A percentile compares a stretch with the other conserved stretches of the same genome.
These are phyloP conservation scores for Menura novaehollandiae DNA, from an alignment of 2,113 vertebrate genomes.

Conservation along the genomic window DNA sequence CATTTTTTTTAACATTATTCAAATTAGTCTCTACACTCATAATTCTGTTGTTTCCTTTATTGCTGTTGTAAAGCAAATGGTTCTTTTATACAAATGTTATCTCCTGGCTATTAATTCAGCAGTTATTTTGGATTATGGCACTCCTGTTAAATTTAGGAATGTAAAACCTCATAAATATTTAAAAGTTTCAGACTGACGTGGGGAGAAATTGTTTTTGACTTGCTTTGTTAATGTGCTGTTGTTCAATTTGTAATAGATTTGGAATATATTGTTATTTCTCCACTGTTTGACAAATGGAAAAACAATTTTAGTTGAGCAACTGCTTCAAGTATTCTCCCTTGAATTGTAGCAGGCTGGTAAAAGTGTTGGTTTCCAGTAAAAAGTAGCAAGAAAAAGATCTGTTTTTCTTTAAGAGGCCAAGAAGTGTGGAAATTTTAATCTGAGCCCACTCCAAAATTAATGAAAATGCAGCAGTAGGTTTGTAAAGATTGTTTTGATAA, in stretches of 20 bases:
- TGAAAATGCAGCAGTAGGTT: background rate
- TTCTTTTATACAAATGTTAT: slow-evolving; percentile 80
- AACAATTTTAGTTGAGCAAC: slow-evolving; percentile 1
- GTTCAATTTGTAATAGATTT: slow-evolving; percentile 45
- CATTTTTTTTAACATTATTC: slow-evolving; percentile 73
- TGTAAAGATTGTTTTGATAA: background rate
- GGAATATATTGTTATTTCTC: slow-evolving; percentile 21
- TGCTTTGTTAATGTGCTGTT: slow-evolving; percentile 69
- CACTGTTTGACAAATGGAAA: background rate
- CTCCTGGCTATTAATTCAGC: slow-evolving; percentile 77
- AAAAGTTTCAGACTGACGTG: slow-evolving; percentile 64
- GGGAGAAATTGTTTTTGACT: slow-evolving; percentile 68
- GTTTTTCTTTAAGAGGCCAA: background rate
- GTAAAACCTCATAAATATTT: slow-evolving; percentile 72
- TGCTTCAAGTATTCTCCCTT: background rate
- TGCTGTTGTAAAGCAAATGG: slow-evolving; percentile 78
- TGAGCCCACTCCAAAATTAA: background rate
- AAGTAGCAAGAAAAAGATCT: background rate
- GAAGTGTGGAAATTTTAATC: background rate
- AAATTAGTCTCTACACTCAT: slow-evolving; percentile 72
- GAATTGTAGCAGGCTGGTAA: background rate
- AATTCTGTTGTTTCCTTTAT: slow-evolving; percentile 79
- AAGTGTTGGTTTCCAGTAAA: background rate
- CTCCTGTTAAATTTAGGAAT: slow-evolving; percentile 72
- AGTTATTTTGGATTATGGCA: slow-evolving; percentile 76